A percentile compares a stretch with the other conserved stretches of the same genome.
Conservation (phyloP, 2,888 invertebrate species). For the Orthosia gothica region DNA sequence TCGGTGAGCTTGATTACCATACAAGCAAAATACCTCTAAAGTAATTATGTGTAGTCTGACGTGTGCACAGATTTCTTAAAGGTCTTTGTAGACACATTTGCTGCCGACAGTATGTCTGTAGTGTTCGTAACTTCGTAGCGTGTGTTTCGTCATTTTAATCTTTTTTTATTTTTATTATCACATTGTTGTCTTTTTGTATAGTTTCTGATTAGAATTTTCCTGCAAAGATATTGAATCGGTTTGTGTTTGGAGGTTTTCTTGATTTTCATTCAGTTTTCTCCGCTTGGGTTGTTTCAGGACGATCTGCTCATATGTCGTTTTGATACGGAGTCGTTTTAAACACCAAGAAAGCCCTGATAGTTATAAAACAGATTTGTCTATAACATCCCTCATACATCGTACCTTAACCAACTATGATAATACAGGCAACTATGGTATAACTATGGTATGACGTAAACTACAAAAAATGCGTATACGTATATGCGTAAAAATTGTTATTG, state of each 20-base stretch:
- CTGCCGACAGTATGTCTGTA: background rate
- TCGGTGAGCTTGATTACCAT: constrained; percentile 11
- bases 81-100: constrained; percentile 6
- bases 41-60: background rate
- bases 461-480: too few relatives aligned
- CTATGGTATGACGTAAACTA: too few relatives aligned
- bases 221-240: background rate
- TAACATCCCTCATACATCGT: too few relatives aligned
- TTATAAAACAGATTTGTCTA: too few relatives aligned
- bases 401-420: too few relatives aligned
- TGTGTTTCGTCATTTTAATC: background rate
- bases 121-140: background rate
- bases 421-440: too few relatives aligned
- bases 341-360: too few relatives aligned
- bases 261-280: background rate
- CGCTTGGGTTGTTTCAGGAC: background rate
- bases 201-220: background rate
- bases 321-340: too few relatives aligned
- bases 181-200: background rate
- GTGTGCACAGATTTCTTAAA: background rate
- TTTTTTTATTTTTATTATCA: too few relatives aligned
- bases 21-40: constrained; percentile 7
- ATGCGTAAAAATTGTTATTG: too few relatives aligned
- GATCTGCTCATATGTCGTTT: too few relatives aligned
- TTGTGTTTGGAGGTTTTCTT: background rate